Conservation (phyloP, 2,113 vertebrate genomes). For the Erpornis zantholeuca region DNA sequence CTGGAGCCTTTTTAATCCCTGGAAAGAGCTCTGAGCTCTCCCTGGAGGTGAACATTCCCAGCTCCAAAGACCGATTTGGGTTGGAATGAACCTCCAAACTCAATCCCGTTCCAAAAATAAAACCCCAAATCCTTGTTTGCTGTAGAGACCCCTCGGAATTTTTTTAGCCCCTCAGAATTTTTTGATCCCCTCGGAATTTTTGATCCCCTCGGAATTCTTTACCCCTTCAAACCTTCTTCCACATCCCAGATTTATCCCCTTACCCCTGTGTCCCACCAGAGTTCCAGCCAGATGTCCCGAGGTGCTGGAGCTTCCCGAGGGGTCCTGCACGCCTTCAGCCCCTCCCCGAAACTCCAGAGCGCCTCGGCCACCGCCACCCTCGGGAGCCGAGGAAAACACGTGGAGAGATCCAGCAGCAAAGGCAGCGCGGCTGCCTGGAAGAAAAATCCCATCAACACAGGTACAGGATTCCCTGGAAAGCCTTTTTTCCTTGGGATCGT, state of each 20-base stretch:
- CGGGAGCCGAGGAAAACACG: conserved; percentile 86
- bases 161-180: too few species aligned
- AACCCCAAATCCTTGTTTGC: neutral
- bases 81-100: neutral
- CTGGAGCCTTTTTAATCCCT: neutral
- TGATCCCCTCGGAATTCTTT: too few species aligned
- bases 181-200: too few species aligned
- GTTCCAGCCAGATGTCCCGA: neutral
- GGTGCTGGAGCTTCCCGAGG: conserved; percentile 66
- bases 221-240: too few species aligned
- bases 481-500: neutral
- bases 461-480: conserved; percentile 25
- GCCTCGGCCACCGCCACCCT: conserved; percentile 76
- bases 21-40: neutral
- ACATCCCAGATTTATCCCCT: neutral
- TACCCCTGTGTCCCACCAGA: neutral
- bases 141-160: neutral
- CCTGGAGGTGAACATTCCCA: neutral
- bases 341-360: conserved; percentile 88
- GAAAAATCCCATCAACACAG: conserved; percentile 85
- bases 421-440: conserved; percentile 85
- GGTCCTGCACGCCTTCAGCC: conserved; percentile 84
- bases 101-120: neutral
- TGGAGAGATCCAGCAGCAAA: conserved; percentile 78
- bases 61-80: neutral